Base-by-base conservation (phyloP, 2,797 vertebrate species). In the Arrhamphus sclerolepis region DNA sequence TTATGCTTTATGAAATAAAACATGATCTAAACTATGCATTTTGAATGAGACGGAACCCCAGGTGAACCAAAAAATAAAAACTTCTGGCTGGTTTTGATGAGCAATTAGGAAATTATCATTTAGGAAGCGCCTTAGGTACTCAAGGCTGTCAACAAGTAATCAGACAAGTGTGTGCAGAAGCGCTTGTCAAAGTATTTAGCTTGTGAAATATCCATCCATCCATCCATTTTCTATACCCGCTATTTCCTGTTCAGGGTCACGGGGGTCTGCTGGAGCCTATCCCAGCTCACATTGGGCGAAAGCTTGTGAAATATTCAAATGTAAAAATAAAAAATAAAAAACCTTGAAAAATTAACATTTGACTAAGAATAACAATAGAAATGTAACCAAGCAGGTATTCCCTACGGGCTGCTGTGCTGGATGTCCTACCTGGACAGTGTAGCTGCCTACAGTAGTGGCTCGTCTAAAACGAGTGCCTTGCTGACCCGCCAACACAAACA, bases 401-500 rank as follows among this genome's bases (percentile, higher is more conserved):
- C 55, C 39, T 28, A 10, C n/a, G 51, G 44, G 42, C 34, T 2
- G 16, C 34, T 6, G 10, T 13, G 56, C 46, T 55, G 48, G 40
- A 71, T 51, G n/a, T 64, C 67, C 44, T 87, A 98, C 97, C 96
- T 99, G 97, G 58, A 99, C 96, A 0, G 97, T 99, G 86, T 96
- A 98, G 90, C 94, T 95, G 83, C 93, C 95, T 62, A 96, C 92
- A 0, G 95, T 94, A 1, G 96, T 94, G 50, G 96, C 97, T 44
- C 97, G 91, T 83, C 82, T 93, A 78, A 98, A 96, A 1, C 97
- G 80, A 39, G 91, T 88, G 50, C 95, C 95, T 79, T 98, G 96
- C 70, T 96, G 96, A 66, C 94, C 92, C 19, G 96, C 96, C 88
- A 95, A 90, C 89, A 95, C 93, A 67, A 98, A 98, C 19, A 98